A percentile compares a stretch with the other conserved stretches of the same genome.
Evolutionary conservation across 2,888 invertebrate genomes (phyloP).

Genomic region (Beris morrisii): DNA sequence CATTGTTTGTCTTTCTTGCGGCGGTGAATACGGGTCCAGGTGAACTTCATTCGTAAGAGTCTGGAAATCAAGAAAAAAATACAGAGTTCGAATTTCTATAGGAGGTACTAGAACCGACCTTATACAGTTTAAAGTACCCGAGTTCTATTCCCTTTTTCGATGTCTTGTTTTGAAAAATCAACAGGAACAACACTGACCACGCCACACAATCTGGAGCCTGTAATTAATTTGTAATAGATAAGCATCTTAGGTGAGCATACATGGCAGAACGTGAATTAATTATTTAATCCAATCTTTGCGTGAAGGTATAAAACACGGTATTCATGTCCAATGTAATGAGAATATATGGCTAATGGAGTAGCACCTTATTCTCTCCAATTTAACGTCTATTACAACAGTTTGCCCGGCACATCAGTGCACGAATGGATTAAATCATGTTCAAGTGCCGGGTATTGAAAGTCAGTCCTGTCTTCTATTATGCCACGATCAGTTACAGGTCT

Average conservation of each 20-base stretch:
- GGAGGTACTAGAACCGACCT: too few relatives aligned
- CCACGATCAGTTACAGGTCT: constrained; percentile 8
- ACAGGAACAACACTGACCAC: too few relatives aligned
- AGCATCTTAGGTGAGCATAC: constrained; percentile 18
- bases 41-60: too few relatives aligned
- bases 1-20: too few relatives aligned
- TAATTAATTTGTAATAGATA: constrained; percentile 30
- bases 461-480: constrained; percentile 21
- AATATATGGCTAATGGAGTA: constrained; percentile 35
- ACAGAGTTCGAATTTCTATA: too few relatives aligned
- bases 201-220: neutral
- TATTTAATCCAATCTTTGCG: constrained; percentile 45
- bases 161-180: too few relatives aligned
- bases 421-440: constrained; percentile 9
- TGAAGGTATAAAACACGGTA: constrained; percentile 44
- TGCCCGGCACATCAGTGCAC: neutral
- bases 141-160: too few relatives aligned
- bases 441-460: constrained; percentile 7
- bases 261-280: constrained; percentile 40
- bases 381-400: constrained; percentile 1
- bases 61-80: too few relatives aligned
- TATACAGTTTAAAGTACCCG: too few relatives aligned
- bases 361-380: constrained; percentile 27
- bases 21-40: too few relatives aligned
- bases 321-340: constrained; percentile 43